Base-by-base conservation (phyloP, 53 echinoderm and acorn worm species). In the Antedon mediterranea region DNA sequence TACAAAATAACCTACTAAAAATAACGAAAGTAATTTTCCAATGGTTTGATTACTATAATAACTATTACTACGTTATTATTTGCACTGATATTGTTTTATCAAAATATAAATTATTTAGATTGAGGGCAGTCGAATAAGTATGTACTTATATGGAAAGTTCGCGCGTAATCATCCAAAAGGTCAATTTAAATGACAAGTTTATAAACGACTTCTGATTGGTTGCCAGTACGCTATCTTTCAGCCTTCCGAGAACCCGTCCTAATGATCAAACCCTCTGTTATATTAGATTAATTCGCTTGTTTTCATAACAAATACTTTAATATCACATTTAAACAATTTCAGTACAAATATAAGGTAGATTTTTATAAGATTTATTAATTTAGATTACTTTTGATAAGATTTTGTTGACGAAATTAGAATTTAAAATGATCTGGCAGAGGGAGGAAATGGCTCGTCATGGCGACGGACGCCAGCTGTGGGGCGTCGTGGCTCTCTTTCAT, bases 161-260 rank as follows among this genome's bases (percentile, higher is more conserved):
- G 57, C 57, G 57, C 57, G 57, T 57, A 23, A 15, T 23, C 57
- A 57, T 57, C 9, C 23, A 23, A 15, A 57, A 57, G 57, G 11
- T 57, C 57, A 57, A n/a, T 57, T 57, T 57, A 57, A 57, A 57
- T 57, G 57, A 57, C 23, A 26, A 11, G 15, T 3, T 57, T 3
- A 11, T 18, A 2, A 57, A 57, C 57, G 23, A 8, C 9, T 57
- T 13, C 73, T 86, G 86, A 86, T 86, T 86, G 86, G 86, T 86
- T 86, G 86, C 86, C 78, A 86, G 72, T 81, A 82, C 86, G 86
- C 86, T 86, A 86, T 30, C 43, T 33, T 31, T 77, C 71, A 81
- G 80, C 77, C 43, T 85, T 81, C 85, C 37, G 20, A 57, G 57
- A 57, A 57, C 57, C 23, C 23, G 57, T 6, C 23, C 23, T 8